Evolutionary conservation across 2,888 invertebrate species (phyloP), one percentile per base, ranked within the genome.

Genomic region (Synanthedon andrenaeformis): DNA sequence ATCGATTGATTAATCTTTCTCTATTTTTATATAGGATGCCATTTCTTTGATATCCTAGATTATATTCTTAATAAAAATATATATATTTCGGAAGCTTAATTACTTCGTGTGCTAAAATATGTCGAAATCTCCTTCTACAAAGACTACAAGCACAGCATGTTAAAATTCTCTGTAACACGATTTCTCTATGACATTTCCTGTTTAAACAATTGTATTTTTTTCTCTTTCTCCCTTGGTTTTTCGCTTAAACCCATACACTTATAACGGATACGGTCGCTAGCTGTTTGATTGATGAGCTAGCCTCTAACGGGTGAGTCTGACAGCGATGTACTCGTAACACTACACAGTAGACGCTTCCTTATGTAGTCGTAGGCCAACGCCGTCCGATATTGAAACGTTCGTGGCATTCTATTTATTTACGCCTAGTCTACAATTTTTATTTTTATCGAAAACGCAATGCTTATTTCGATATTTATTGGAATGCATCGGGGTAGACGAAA

Each of bases 261-360:
- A 65, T 80, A 70, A 69, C 70, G 85, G 84, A 65, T 67, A 61
- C 60, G 62, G 66, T 76, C 69, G 74, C 71, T 83, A 94, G 94
- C 93, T 94, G 94, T 93, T 91, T 94, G 90, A 92, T 94, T 90
- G 94, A 94, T 89, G 94, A 94, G 90, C 89, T 92, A 89, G 90
- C 92, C 75, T 90, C 90, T 75, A 92, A 90, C 87, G 93, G 94
- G 94, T 94, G 92, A 94, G 93, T 93, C 64, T 64, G 63, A 58
- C 66, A 58, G 63, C 59, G 63, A 64, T 63, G 13, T 23, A 62
- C 69, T 65, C 70, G 63, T 66, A 67, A 62, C 67, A 69, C 59
- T 56, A 62, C 67, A 69, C 59, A 56, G 72, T 82, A 85, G 82
- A 72, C 58, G 83, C 83, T 84, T 84, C 65, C 64, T 72, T 73